These are phyloP conservation scores for Crenichthys baileyi DNA, from an alignment of 2,797 vertebrate genomes.

Conservation along the genomic window DNA sequence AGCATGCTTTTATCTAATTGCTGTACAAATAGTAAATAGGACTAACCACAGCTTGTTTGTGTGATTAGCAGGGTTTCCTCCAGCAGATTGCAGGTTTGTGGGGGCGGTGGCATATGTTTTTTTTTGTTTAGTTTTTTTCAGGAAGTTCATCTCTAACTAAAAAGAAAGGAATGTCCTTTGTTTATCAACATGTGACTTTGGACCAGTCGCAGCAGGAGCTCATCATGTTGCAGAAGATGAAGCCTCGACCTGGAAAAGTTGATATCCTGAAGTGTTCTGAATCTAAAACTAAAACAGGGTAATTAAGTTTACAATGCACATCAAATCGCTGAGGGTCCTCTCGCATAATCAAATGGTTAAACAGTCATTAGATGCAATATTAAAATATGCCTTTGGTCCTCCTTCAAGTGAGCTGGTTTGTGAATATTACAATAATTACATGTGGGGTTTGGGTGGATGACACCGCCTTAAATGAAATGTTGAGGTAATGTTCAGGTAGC, in stretches of 20 bases:
- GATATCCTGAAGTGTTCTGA: conserved; percentile 41
- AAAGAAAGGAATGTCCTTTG: conserved; percentile 9
- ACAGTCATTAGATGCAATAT: conserved; percentile 44
- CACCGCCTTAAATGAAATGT: conserved; percentile 22
- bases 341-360: conserved; percentile 49
- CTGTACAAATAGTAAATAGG: no score
- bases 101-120: neutral
- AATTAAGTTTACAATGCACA: conserved; percentile 51
- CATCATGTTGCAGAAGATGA: neutral
- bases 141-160: neutral
- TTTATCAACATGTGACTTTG: conserved; percentile 23
- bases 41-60: conserved; percentile 6
- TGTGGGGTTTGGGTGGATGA: conserved; percentile 10
- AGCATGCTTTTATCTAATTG: conserved; percentile 17
- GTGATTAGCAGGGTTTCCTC: conserved; percentile 21
- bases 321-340: conserved; percentile 35
- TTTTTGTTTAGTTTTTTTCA: neutral
- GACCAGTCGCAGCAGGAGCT: conserved; percentile 14
- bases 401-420: conserved; percentile 15
- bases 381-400: conserved; percentile 54
- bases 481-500: conserved; percentile 2
- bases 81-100: neutral
- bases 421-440: conserved; percentile 41
- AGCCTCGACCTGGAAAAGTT: conserved; percentile 52
- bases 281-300: conserved; percentile 46